Base-by-base conservation (phyloP, 92 coral and sea anemone species). In the Epizoanthus rinbou region DNA sequence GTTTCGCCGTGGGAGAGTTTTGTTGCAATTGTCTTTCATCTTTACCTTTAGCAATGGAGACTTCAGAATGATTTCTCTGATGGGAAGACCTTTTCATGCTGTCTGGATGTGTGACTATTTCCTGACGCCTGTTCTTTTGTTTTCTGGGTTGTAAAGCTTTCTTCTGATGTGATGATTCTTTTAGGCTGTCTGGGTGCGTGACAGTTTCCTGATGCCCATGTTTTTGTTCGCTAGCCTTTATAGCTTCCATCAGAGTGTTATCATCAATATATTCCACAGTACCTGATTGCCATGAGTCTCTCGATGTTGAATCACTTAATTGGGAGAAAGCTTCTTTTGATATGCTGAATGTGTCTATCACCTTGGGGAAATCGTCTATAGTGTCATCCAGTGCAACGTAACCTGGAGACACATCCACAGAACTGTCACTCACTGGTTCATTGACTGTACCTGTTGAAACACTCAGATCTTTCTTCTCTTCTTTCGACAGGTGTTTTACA, bases 321-420 rank as follows among this genome's bases (percentile, higher is more conserved):
- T 21, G 58, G 47, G 82, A 52, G 64, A 78, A 78, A 3, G 71
- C 45, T 62, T 62, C 71, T 39, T 60, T 35, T 41, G 82, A 43
- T 23, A 78, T 78, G 39, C 82, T 60, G 39, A 60, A 78, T 23
- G 57, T 78, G 18, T 62, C 54, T 39, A 39, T 57, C 43, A 78
- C 64, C 57, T 7, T 23, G 8, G 58, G 71, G 14, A 78, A 45
- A 62, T 62, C 69, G 23, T 63, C 22, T 50, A 56, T 15, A 22
- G 15, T 63, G 50, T 62, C 82, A n/a, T 62, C 82, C 19, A 0
- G 13, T n/a, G 28, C 13, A 13, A 62, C 7, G 5, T 41, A 45
- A 14, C 37, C 65, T 31, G 9, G 3, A 23, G 80, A n/a, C 14
- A 53, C 10, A 50, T 16, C 79, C 25, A 28, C 23, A 17, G 23